A percentile compares a stretch with the other conserved stretches of the same genome.
phyloP scores from a whole-genome alignment of 2,888 invertebrate species.

The Pseudoips prasinana region DNA sequence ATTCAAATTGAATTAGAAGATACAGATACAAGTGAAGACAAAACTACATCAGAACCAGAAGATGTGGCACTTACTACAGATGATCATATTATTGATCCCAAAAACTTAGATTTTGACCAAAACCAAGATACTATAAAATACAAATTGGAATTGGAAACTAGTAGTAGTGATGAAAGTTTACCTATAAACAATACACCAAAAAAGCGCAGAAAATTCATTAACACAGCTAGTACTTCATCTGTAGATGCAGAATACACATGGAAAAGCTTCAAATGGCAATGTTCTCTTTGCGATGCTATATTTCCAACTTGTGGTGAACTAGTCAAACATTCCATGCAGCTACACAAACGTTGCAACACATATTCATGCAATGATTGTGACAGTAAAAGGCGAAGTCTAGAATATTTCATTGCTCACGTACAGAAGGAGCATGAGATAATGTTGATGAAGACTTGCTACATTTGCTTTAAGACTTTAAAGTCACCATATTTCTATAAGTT shows the following conservation, averaged over 20 bases:
- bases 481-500: neutral
- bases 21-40: slow-evolving; percentile 25
- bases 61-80: neutral
- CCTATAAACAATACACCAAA: no score
- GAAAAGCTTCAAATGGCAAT: neutral
- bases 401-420: neutral
- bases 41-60: neutral
- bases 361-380: neutral
- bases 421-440: neutral
- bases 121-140: no score
- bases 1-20: slow-evolving; percentile 40
- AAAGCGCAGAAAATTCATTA: no score
- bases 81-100: neutral
- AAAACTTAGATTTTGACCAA: no score
- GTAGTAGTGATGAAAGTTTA: no score
- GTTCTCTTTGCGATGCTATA: neutral
- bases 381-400: neutral
- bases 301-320: neutral
- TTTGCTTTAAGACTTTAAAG: neutral
- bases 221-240: no score
- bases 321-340: neutral
- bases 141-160: no score
- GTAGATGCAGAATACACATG: neutral
- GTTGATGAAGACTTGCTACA: neutral
- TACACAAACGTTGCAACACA: neutral